These are phyloP conservation scores for Caenorhabditis parvicauda DNA, from an alignment of 2,888 invertebrate species.

Conservation along the genomic window DNA sequence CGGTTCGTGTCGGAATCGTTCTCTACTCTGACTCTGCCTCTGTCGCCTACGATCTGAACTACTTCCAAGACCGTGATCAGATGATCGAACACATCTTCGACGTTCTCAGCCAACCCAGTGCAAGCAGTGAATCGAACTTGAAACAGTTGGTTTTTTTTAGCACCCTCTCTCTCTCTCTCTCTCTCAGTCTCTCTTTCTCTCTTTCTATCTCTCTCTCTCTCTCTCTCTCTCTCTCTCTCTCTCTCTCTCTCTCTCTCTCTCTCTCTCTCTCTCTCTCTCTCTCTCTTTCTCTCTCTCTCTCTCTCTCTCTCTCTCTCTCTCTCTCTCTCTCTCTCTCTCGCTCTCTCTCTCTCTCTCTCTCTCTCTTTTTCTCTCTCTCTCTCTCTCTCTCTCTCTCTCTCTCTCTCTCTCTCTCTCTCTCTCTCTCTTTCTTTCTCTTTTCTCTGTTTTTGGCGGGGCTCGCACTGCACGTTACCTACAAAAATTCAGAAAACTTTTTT, in stretches of 20 bases:
- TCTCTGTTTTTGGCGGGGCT: slow-evolving; percentile 1
- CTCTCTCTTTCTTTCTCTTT: background rate
- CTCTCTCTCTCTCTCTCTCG: background rate
- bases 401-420: background rate
- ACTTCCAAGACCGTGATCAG: slow-evolving; percentile 11
- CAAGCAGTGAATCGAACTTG: slow-evolving; percentile 4
- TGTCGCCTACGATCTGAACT: slow-evolving; percentile 7
- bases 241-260: background rate
- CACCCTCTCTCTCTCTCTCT: background rate
- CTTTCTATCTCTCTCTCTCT: background rate
- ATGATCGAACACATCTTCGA: slow-evolving; percentile 8
- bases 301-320: background rate
- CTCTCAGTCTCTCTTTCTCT: background rate
- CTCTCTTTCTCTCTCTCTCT: background rate
- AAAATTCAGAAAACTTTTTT: too few species aligned
- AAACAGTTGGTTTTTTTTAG: background rate
- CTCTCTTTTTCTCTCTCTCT: background rate
- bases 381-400: background rate
- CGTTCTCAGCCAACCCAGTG: background rate
- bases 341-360: background rate
- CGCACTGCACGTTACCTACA: too few species aligned
- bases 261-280: background rate
- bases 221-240: background rate
- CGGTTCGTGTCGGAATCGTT: slow-evolving; percentile 16
- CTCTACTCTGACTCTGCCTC: slow-evolving; percentile 9